Base-by-base conservation (phyloP, 2,888 invertebrate genomes). In the Microctonus aethiopoides region DNA sequence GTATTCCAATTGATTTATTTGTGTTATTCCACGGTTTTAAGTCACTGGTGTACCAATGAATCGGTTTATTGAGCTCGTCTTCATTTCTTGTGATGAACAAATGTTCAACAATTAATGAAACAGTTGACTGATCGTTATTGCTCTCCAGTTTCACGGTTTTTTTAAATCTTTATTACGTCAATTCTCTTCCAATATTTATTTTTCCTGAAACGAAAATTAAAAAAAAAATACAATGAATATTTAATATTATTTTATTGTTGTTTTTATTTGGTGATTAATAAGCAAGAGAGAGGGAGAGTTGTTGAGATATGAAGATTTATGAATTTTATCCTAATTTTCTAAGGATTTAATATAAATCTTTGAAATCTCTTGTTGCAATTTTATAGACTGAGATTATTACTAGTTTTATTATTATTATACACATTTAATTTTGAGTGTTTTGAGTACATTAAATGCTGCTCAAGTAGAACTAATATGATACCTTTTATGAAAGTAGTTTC, bases 31-130 rank as follows among this genome's bases (percentile, higher is more conserved):
- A n/a, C 20, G 36, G 22, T 67, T 68, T 80, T 83, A 83, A 76
- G 83, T 82, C 73, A 83, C 79, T 64, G 78, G 79, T 66, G 80
- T 78, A 61, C 77, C 78, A 56, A 78, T 75, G 20, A 79, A 74
- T 59, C 77, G 76, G 74, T 74, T 75, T 64, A 75, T 71, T 72
- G 75, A 71, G 57, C 67, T 75, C 71, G 68, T 74, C 75, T 77
- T 81, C 75, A 70, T 80, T 67, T 26, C 73, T 51, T 34, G 63
- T 39, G 54, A 66, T 54, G 59, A 68, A 56, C 41, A 20, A 34
- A n/a, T 32, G 63, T 56, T 39, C 57, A 62, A 68, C 62, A 46
- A 46, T 46, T 57, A 46, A 63, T 57, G 16, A 29, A 68, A 64
- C 57, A n/a, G 29, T 3, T 26, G 24, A 39, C 24, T 51, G 46